Conservation (phyloP, 2,888 invertebrate genomes). For the Volucella inanis region DNA sequence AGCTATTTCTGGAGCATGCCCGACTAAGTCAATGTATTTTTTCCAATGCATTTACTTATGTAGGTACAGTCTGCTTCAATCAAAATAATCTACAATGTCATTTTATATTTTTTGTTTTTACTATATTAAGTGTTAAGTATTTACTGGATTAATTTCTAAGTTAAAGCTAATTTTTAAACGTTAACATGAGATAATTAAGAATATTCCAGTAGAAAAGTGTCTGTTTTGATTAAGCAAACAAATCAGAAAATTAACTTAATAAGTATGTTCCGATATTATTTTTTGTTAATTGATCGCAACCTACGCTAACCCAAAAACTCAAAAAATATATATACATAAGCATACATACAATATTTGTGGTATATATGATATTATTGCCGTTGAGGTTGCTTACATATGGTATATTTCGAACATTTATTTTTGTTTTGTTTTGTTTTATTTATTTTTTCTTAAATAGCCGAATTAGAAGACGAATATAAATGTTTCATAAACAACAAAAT, state of each 20-base stretch:
- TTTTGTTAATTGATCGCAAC: conserved; percentile 5
- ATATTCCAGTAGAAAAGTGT: background rate
- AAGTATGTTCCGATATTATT: conserved; percentile 22
- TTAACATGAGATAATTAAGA: too few species aligned
- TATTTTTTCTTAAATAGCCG: too few species aligned
- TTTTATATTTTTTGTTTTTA: background rate
- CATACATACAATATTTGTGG: too few species aligned
- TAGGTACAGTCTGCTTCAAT: background rate
- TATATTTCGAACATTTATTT: too few species aligned
- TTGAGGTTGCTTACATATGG: too few species aligned
- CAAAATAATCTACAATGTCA: background rate
- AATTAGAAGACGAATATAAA: too few species aligned
- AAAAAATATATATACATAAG: background rate
- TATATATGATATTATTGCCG: too few species aligned
- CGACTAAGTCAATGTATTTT: conserved; percentile 6
- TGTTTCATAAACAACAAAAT: too few species aligned
- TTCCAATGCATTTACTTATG: background rate
- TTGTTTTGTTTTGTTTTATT: too few species aligned
- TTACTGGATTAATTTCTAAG: background rate
- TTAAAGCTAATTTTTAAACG: background rate
- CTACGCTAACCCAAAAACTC: conserved; percentile 21
- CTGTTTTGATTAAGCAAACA: background rate
- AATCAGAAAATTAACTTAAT: background rate
- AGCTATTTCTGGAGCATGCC: conserved; percentile 25
- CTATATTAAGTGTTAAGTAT: too few species aligned